Base-by-base conservation (phyloP, 1,140 invertebrate species). In the Lepidurus couesii region DNA sequence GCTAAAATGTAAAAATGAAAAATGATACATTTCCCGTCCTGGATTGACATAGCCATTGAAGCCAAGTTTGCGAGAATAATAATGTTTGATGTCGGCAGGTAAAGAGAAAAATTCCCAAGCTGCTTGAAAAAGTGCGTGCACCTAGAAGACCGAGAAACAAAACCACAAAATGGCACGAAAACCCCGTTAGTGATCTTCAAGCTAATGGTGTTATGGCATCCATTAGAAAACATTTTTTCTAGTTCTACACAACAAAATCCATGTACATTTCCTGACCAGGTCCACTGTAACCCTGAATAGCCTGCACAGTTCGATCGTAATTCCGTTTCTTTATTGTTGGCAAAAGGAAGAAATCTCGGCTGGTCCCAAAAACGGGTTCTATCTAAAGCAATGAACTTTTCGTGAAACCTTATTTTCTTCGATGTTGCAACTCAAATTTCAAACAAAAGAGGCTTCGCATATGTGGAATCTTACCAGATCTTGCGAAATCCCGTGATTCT, bases 91-190 rank as follows among this genome's bases (percentile, higher is more conserved):
- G 8, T 77, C 43, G 10, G 47, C 75, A 77, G 75, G 75, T 44
- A 77, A 45, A 8, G 43, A 26, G 75, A 77, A 77, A 24, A 77
- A 77, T 0, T 77, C 43, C 11, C 21, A 10, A 9, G 75, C 43
- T 77, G 47, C 42, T 10, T 77, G 11, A 42, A 77, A 91, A 73
- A 89, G 89, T 16, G 88, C 87, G 84, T 90, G 90, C 78, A 91
- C 82, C 90, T 91, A 84, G 8, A 86, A 86, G 24, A 75, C 6
- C 75, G 75, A 44, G 16, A 42, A 74, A 77, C 75, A 7, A 74
- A 21, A 78, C 16, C 45, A 47, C 6, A 11, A 16, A 47, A 47
- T 5, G 16, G 10, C 45, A 78, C 21, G 74, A 43, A 78, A 78
- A 43, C 34, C 34, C 34, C 34, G 34, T 34, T 34, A 34, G 34